These are phyloP conservation scores for Chorisops tibialis DNA, from an alignment of 2,888 invertebrate genomes.

Conservation along the genomic window DNA sequence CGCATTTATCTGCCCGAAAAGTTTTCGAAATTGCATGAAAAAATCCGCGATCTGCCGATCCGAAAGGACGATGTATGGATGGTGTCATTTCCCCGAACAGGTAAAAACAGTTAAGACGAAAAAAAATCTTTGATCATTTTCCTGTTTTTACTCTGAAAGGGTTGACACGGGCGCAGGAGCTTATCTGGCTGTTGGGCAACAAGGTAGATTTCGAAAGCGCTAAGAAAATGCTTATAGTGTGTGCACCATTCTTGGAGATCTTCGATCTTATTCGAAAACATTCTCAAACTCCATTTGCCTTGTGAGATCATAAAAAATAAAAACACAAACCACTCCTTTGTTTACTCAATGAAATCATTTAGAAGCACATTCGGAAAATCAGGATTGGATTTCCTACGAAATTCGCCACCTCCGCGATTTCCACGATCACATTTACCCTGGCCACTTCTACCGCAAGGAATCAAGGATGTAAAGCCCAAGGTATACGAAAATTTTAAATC, in stretches of 20 bases:
- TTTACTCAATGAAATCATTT: no score
- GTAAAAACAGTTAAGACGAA: constrained; percentile 52
- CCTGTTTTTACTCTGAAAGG: no score
- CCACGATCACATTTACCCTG: constrained; percentile 73
- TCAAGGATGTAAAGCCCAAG: constrained; percentile 67
- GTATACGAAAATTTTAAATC: constrained; percentile 54
- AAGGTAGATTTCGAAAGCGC: constrained; percentile 74
- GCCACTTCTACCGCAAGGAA: constrained; percentile 65
- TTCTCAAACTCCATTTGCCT: no score
- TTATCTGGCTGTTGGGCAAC: constrained; percentile 85
- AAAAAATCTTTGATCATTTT: neutral
- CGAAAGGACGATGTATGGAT: constrained; percentile 78
- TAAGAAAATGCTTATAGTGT: constrained; percentile 60
- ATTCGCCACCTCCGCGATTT: constrained; percentile 67
- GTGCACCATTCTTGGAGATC: constrained; percentile 74
- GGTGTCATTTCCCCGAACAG: constrained; percentile 84
- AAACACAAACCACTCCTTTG: no score
- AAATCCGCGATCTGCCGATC: constrained; percentile 69
- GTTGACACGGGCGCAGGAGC: constrained; percentile 92
- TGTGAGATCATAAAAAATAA: no score
- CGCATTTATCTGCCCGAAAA: constrained; percentile 66
- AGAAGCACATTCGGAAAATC: constrained; percentile 61
- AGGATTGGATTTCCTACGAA: constrained; percentile 66
- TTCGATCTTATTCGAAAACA: constrained; percentile 62
- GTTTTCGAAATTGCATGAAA: constrained; percentile 65